Evolutionary conservation across 2,113 vertebrate genomes (phyloP).

Genomic region (human): DNA sequence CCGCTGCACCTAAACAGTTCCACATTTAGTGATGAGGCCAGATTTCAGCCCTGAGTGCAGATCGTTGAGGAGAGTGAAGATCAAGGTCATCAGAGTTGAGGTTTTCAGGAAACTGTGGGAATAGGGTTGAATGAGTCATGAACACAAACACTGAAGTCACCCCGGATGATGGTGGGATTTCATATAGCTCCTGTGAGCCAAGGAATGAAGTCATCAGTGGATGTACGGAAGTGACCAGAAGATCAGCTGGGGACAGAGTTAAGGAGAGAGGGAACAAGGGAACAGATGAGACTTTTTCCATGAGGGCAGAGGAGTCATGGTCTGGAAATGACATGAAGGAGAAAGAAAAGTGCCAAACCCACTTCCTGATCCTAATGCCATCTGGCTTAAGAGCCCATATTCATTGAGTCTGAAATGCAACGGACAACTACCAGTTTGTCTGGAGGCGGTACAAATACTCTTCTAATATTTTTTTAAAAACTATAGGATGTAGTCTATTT

Average conservation of each 20-base stretch:
- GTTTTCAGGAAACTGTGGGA: constrained; percentile 40
- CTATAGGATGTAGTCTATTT: neutral
- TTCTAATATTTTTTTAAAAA: neutral
- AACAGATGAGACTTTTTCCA: neutral
- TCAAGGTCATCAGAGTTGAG: neutral
- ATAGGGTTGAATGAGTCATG: constrained; percentile 32
- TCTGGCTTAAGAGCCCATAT: neutral
- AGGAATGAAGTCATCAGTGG: constrained; percentile 47
- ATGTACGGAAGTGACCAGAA: neutral
- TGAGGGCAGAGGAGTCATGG: neutral
- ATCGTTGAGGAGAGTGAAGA: neutral
- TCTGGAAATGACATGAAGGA: neutral
- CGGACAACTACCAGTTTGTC: neutral
- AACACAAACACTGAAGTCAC: constrained; percentile 35
- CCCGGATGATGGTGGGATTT: neutral
- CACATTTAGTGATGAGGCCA: neutral
- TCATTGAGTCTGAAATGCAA: neutral
- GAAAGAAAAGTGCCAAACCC: neutral
- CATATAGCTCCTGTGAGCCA: neutral
- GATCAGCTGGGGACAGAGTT: neutral
- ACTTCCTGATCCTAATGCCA: neutral
- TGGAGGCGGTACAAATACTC: neutral
- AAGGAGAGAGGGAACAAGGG: neutral
- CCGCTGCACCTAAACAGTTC: neutral
- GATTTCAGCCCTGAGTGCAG: neutral